These are phyloP conservation scores for Rhyzopertha dominica DNA, from an alignment of 1,140 invertebrate genomes.

Conservation along the genomic window DNA sequence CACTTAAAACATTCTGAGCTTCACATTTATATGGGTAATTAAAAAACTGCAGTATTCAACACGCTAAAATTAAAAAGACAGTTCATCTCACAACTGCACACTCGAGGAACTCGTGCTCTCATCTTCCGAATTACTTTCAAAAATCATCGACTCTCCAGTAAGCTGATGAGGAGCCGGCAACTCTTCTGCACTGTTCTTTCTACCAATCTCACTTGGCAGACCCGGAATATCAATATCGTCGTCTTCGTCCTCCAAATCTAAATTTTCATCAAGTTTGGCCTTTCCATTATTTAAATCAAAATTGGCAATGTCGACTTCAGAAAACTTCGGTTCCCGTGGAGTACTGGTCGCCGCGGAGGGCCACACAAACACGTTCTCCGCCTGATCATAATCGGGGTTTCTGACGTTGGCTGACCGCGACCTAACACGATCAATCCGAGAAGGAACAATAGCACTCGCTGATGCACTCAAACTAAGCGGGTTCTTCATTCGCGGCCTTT, in stretches of 20 bases:
- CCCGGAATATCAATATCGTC: conserved; percentile 35
- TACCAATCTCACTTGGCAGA: conserved; percentile 40
- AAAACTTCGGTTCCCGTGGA: not conserved
- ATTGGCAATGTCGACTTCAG: not conserved
- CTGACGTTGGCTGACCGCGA: conserved; percentile 24
- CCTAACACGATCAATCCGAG: conserved; percentile 21
- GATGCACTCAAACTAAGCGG: conserved; percentile 53
- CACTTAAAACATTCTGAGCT: too few relatives aligned
- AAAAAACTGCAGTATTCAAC: too few relatives aligned
- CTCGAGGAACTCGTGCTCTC: conserved; percentile 47
- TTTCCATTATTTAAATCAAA: conserved; percentile 1
- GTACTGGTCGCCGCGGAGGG: conserved; percentile 3
- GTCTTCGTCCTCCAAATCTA: conserved; percentile 35
- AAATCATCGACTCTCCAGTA: conserved; percentile 57
- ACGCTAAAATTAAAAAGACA: conserved; percentile 28
- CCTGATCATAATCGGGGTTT: conserved; percentile 28
- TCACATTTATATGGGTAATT: too few relatives aligned
- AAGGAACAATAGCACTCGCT: conserved; percentile 40
- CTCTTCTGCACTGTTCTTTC: conserved; percentile 26
- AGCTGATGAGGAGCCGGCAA: conserved; percentile 52
- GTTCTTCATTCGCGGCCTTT: conserved; percentile 43
- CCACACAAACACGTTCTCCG: conserved; percentile 28
- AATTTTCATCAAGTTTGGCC: conserved; percentile 22
- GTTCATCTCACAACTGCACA: conserved; percentile 40
- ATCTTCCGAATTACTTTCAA: conserved; percentile 53